Base-by-base conservation (phyloP, 2,797 vertebrate genomes). In the Eremophila alpestris region DNA sequence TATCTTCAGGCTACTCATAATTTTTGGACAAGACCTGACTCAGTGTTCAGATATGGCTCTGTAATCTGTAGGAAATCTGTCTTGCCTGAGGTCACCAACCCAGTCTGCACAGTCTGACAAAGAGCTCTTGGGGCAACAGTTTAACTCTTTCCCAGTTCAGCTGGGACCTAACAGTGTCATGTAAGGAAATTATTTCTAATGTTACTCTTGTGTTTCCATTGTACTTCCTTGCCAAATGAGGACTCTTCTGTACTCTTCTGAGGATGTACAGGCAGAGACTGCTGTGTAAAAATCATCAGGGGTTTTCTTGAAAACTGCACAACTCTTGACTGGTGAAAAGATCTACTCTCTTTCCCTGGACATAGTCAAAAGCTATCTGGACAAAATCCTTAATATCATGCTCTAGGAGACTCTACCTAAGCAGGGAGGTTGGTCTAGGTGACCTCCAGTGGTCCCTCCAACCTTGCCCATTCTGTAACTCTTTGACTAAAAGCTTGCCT, bases 1-100 rank as follows among this genome's bases (percentile, higher is more conserved):
- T 76, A 89, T n/a, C 70, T 87, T 69, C 29, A 32, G 54, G 54
- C 62, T 80, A 49, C 14, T 43, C 52, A 14, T 54, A 67, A 30
- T n/a, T 93, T 80, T 87, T 79, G 56, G 32, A 67, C 26, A 56
- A 84, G 48, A 77, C 52, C 23, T 86, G 64, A 81, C 83, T 93
- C 62, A 75, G 5, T 38, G 27, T 67, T 69, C 71, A 91, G 41
- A 94, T 71, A 71, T 78, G 58, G 24, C 16, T 63, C 23, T 86
- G 26, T 56, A 77, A 80, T 64, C 41, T 74, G 41, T 60, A 83
- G 75, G 56, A 92, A 89, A 92, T 82, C 74, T 70, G 65, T 63
- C 41, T 36, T 70, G 46, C 30, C 65, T 85, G 84, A 76, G 46
- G 46, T 92, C 81, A 89, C 82, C 75, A 65, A 13, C 4, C 2